These are phyloP conservation scores for Stigmatopora nigra DNA, from an alignment of 2,113 vertebrate genomes.

Conservation along the genomic window DNA sequence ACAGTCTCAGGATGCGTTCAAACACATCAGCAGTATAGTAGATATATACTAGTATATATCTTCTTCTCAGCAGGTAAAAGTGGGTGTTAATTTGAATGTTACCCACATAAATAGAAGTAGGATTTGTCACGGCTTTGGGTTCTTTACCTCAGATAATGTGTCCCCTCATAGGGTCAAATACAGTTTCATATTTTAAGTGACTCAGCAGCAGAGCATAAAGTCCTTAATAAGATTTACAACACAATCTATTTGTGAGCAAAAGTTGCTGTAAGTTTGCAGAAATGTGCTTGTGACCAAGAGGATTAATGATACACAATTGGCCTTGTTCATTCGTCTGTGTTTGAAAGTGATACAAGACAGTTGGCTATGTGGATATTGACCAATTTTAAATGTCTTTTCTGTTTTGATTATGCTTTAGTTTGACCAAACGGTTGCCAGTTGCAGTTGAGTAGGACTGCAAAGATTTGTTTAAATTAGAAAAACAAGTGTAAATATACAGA, in stretches of 20 bases:
- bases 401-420: not conserved
- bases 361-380: slow-evolving; percentile 1
- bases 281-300: slow-evolving; percentile 38
- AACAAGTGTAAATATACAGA: too few relatives aligned
- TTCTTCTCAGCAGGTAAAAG: too few relatives aligned
- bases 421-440: not conserved
- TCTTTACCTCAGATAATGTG: not conserved
- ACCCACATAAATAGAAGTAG: too few relatives aligned
- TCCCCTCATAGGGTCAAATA: slow-evolving; percentile 12
- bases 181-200: slow-evolving; percentile 13
- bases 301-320: slow-evolving; percentile 20
- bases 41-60: too few relatives aligned
- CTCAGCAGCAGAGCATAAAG: slow-evolving; percentile 24
- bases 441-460: slow-evolving; percentile 14
- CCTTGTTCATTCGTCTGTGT: not conserved
- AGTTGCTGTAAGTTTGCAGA: slow-evolving; percentile 27
- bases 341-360: not conserved
- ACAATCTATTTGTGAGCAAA: slow-evolving; percentile 23
- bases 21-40: too few relatives aligned
- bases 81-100: too few relatives aligned
- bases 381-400: not conserved
- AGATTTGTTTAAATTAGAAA: too few relatives aligned
- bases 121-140: not conserved
- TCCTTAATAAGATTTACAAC: slow-evolving; percentile 39
- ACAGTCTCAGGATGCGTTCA: too few relatives aligned